Evolutionary conservation across 2,888 invertebrate genomes (phyloP).

Genomic region (Lissocephala sabroskyi): DNA sequence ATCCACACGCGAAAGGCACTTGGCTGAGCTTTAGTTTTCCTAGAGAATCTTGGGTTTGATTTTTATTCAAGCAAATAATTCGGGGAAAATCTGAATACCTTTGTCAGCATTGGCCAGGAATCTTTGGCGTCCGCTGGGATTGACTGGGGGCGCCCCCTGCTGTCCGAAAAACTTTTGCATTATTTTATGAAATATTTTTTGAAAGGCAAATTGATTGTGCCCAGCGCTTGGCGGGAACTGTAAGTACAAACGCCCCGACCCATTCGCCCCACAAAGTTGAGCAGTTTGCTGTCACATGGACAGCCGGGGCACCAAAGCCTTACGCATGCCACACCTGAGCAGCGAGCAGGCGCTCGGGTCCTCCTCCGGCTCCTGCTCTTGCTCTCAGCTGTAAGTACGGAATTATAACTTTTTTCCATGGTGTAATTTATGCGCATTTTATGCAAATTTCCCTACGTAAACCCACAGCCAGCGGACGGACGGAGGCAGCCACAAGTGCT

Average conservation of each 20-base stretch:
- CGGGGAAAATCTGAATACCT: not conserved
- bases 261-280: constrained; percentile 42
- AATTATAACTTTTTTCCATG: constrained; percentile 63
- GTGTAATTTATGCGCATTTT: constrained; percentile 66
- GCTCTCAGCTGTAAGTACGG: constrained; percentile 54
- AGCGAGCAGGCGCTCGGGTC: too few species aligned
- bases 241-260: constrained; percentile 13
- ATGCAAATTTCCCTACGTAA: constrained; percentile 65
- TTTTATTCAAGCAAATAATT: not conserved
- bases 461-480: constrained; percentile 6
- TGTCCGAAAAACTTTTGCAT: constrained; percentile 18
- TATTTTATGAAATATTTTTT: constrained; percentile 63
- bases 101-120: not conserved
- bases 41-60: not conserved
- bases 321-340: constrained; percentile 38
- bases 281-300: constrained; percentile 57
- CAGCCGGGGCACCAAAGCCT: too few species aligned
- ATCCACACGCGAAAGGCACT: too few species aligned
- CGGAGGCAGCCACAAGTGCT: not conserved
- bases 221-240: too few species aligned
- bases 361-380: too few species aligned
- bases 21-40: too few species aligned
- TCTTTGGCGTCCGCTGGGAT: too few species aligned
- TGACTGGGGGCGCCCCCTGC: too few species aligned
- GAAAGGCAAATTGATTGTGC: constrained; percentile 51